Evolutionary conservation across 2,113 vertebrate species (phyloP).

Genomic region (Muntiacus muntjak): DNA sequence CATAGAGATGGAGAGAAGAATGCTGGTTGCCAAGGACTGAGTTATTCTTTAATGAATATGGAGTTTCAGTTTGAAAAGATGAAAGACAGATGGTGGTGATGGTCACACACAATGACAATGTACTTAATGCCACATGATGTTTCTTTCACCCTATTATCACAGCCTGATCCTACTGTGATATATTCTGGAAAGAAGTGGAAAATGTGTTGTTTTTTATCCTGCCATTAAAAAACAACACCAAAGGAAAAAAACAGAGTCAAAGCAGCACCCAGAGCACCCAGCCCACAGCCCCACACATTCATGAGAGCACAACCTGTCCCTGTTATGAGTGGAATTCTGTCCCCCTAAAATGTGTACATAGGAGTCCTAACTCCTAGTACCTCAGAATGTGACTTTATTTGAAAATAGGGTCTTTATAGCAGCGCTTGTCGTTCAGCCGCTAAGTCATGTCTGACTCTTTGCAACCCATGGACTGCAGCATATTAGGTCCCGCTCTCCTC

Average conservation of each 20-base stretch:
- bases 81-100: background rate
- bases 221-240: background rate
- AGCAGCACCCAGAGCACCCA: background rate
- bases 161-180: background rate
- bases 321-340: background rate
- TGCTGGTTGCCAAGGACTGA: background rate
- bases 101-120: background rate
- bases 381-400: background rate
- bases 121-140: background rate
- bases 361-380: background rate
- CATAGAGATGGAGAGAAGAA: background rate
- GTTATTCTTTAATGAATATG: background rate
- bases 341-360: background rate
- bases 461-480: background rate
- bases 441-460: background rate
- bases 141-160: background rate
- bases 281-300: fast-evolving
- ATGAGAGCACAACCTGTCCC: fast-evolving
- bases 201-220: background rate
- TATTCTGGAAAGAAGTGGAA: background rate
- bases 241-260: background rate
- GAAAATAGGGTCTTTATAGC: background rate
- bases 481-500: background rate
- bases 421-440: background rate
- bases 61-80: background rate